These are phyloP conservation scores for Sternarchorhynchus goeldii DNA, from an alignment of 2,797 vertebrate genomes.

Conservation along the genomic window DNA sequence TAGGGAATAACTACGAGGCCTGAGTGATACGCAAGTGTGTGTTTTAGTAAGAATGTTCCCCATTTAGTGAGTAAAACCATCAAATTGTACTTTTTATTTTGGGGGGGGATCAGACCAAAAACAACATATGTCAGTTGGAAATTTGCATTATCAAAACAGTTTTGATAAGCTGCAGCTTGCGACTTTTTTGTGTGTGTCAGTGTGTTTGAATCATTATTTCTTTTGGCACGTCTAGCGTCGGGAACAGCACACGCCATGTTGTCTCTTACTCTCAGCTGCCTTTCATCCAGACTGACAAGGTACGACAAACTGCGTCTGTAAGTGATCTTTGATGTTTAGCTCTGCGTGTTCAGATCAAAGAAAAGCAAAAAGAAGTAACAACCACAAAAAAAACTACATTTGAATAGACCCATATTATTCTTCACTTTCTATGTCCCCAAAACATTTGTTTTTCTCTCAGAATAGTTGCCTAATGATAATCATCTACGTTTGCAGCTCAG, in stretches of 20 bases:
- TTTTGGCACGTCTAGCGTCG: slow-evolving; percentile 40
- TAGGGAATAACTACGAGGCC: slow-evolving; percentile 58
- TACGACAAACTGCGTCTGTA: not conserved
- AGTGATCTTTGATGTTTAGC: not conserved
- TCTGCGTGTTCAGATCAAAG: slow-evolving; percentile 15
- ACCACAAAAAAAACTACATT: not conserved
- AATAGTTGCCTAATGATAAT: slow-evolving; percentile 13
- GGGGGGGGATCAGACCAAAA: not conserved
- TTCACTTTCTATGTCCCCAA: slow-evolving; percentile 22
- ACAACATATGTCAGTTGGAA: slow-evolving; percentile 54
- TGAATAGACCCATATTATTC: not conserved
- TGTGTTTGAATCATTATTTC: slow-evolving; percentile 25
- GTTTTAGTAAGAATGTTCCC: not conserved
- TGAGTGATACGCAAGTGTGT: slow-evolving; percentile 11
- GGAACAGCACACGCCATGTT: slow-evolving; percentile 21
- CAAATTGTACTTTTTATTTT: not conserved
- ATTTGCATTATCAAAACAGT: slow-evolving; percentile 74
- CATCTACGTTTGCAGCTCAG: slow-evolving; percentile 23
- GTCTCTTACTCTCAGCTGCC: slow-evolving; percentile 9
- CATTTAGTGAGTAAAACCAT: not conserved
- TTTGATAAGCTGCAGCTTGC: slow-evolving; percentile 34
- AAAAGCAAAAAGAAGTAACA: not conserved
- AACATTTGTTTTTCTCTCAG: slow-evolving; percentile 18
- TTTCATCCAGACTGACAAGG: not conserved
- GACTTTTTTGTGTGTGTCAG: slow-evolving; percentile 21